phyloP scores from a whole-genome alignment of 2,888 invertebrate species.

The Orchestes rusci region DNA sequence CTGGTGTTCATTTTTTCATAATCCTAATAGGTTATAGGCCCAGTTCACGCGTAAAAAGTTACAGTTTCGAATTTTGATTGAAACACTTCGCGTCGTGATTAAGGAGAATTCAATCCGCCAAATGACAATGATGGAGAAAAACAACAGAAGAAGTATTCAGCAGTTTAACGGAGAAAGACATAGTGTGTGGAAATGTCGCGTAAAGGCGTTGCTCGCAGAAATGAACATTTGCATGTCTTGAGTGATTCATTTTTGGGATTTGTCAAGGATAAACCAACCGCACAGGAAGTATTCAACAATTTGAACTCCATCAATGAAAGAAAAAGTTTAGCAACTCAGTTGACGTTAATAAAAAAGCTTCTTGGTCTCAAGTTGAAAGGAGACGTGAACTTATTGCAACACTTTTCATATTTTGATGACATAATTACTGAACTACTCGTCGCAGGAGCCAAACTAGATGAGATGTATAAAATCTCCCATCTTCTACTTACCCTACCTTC shows the following conservation, averaged over 20 bases:
- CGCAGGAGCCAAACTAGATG: background rate
- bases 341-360: conserved; percentile 28
- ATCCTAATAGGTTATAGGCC: too few relatives aligned
- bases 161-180: conserved; percentile 8
- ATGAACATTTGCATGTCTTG: conserved; percentile 12
- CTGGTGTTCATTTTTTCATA: too few relatives aligned
- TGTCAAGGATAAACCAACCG: too few relatives aligned
- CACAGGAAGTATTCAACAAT: conserved; percentile 11
- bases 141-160: conserved; percentile 8
- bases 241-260: too few relatives aligned
- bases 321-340: too few relatives aligned
- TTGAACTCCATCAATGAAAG: too few relatives aligned
- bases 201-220: conserved; percentile 9
- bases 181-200: conserved; percentile 14
- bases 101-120: too few relatives aligned
- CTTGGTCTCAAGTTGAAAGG: conserved; percentile 1
- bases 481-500: background rate
- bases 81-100: too few relatives aligned
- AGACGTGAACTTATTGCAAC: too few relatives aligned
- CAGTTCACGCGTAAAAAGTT: too few relatives aligned
- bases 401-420: conserved; percentile 38
- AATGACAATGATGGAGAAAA: too few relatives aligned
- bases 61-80: too few relatives aligned
- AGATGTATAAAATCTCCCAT: background rate
- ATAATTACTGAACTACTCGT: conserved; percentile 24